A percentile compares a stretch with the other conserved stretches of the same genome.
Conservation (phyloP, 53 echinoderm and acorn worm species). For the Henricia sp. region DNA sequence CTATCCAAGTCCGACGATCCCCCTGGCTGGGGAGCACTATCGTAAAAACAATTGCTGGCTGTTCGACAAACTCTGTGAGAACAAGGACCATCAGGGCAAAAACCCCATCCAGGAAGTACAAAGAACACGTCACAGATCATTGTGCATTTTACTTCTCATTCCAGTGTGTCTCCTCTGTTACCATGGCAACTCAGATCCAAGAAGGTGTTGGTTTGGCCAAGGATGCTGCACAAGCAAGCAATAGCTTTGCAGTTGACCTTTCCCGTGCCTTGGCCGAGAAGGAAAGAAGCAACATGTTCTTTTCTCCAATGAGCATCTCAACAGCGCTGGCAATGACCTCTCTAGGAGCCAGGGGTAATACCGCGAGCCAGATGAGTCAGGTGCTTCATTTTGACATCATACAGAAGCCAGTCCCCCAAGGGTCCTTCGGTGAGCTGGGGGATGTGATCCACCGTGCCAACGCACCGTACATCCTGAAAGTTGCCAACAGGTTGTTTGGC, state of each 20-base stretch:
- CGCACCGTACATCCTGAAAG: slow-evolving; percentile 67
- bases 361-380: slow-evolving; percentile 77
- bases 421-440: slow-evolving; percentile 76
- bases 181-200: slow-evolving; percentile 22
- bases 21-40: too few species aligned
- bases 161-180: neutral
- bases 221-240: slow-evolving; percentile 25
- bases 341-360: slow-evolving; percentile 77
- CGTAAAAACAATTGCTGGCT: too few species aligned
- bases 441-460: slow-evolving; percentile 59
- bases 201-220: neutral
- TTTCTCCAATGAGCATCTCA: slow-evolving; percentile 85
- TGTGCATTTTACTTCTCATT: neutral
- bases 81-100: too few species aligned
- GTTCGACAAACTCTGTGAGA: too few species aligned
- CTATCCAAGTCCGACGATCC: too few species aligned
- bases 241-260: slow-evolving; percentile 30
- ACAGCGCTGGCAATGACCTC: slow-evolving; percentile 92
- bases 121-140: neutral
- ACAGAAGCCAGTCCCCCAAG: slow-evolving; percentile 64
- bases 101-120: too few species aligned
- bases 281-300: slow-evolving; percentile 77
- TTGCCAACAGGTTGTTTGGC: slow-evolving; percentile 89
- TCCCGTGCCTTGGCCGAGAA: slow-evolving; percentile 6
- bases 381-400: slow-evolving; percentile 75